Conservation (phyloP, 37 sponge, comb jelly and placozoan species). For the Agelas oroides region DNA sequence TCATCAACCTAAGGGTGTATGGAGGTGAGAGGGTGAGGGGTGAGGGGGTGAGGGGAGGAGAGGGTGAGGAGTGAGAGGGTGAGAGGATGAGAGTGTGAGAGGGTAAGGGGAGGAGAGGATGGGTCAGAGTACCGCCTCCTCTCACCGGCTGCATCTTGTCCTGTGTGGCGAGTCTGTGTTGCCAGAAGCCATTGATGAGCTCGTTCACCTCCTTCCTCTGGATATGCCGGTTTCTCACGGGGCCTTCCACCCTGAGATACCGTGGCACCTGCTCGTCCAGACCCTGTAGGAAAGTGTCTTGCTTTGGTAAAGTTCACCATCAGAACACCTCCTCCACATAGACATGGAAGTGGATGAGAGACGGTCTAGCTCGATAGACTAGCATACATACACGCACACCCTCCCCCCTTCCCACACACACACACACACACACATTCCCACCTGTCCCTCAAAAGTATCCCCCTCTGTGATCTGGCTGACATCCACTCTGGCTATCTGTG, state of each 20-base stretch:
- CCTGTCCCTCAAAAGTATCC: constrained; percentile 81
- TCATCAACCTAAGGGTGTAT: constrained; percentile 57
- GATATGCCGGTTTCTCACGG: constrained; percentile 66
- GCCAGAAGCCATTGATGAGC: constrained; percentile 87
- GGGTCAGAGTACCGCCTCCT: neutral
- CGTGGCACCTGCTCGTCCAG: constrained; percentile 69
- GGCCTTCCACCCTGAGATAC: constrained; percentile 79
- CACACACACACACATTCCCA: constrained; percentile 7
- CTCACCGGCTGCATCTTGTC: constrained; percentile 1
- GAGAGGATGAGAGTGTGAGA: no score
- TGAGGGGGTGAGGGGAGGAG: neutral
- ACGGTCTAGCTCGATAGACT: no score
- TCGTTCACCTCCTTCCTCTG: constrained; percentile 49
- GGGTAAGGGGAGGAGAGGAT: no score
- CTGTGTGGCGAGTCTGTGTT: constrained; percentile 31
- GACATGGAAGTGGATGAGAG: no score
- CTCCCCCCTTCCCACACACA: neutral
- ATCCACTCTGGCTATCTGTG: constrained; percentile 81
- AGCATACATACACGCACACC: no score
- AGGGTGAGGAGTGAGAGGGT: neutral
- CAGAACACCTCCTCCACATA: no score
- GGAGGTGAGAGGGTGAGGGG: neutral
- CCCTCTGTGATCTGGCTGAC: constrained; percentile 56
- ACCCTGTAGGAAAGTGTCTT: constrained; percentile 72
- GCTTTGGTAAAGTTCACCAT: neutral